Percentiles rank a stretch among this genome's conserved stretches.
phyloP scores from a whole-genome alignment of 1,140 invertebrate species.

The Palaemon carinicauda region DNA sequence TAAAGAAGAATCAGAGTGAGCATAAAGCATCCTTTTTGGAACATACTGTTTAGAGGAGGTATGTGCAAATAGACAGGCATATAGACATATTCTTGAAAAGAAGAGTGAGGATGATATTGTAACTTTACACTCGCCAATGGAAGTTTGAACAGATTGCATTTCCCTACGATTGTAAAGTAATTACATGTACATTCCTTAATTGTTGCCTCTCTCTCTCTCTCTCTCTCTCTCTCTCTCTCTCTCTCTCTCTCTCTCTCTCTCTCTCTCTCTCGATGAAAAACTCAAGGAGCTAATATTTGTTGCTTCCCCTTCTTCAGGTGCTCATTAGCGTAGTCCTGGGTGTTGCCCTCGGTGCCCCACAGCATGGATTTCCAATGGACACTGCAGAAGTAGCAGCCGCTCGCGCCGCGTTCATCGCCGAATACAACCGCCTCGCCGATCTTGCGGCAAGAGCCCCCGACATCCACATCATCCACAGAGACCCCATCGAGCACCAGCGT shows the following conservation, averaged over 20 bases:
- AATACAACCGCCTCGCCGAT: slow-evolving; percentile 45
- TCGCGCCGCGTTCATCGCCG: slow-evolving; percentile 29
- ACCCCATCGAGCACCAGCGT: not conserved
- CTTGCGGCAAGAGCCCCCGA: slow-evolving; percentile 32
- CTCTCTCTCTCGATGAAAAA: not conserved
- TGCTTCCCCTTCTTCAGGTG: not conserved
- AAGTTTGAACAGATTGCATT: too few relatives aligned
- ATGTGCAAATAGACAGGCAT: too few relatives aligned
- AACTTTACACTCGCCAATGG: not conserved
- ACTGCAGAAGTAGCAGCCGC: slow-evolving; percentile 24
- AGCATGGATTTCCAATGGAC: slow-evolving; percentile 35
- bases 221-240: not conserved
- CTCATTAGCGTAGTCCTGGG: slow-evolving; percentile 40
- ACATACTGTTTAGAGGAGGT: too few relatives aligned
- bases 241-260: not conserved
- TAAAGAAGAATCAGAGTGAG: too few relatives aligned
- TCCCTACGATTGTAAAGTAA: too few relatives aligned
- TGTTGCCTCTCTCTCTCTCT: not conserved
- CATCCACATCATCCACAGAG: slow-evolving; percentile 45
- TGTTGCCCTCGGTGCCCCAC: slow-evolving; percentile 9
- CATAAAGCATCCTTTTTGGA: too few relatives aligned
- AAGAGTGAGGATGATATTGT: too few relatives aligned
- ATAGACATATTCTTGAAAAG: too few relatives aligned
- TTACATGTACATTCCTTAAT: too few relatives aligned
- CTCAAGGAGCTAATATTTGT: not conserved